phyloP scores from a whole-genome alignment of 1,140 invertebrate genomes.

The Bactericera cockerelli region DNA sequence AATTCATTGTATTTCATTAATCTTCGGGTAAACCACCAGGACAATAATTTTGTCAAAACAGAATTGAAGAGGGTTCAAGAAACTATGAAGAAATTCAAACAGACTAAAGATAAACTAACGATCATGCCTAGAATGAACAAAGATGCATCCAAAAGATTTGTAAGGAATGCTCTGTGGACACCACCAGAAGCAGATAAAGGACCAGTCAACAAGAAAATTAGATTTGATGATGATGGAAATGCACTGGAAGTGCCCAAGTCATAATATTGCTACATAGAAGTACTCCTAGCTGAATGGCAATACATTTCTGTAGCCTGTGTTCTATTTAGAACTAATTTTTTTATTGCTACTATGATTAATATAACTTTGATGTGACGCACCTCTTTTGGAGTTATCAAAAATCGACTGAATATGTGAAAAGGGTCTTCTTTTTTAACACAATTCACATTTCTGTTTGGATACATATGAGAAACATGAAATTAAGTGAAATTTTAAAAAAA shows the following conservation, averaged over 20 bases:
- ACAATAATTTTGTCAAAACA: slow-evolving; percentile 20
- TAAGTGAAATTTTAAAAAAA: too few relatives aligned
- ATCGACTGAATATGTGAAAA: too few relatives aligned
- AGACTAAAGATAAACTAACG: slow-evolving; percentile 35
- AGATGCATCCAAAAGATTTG: slow-evolving; percentile 38
- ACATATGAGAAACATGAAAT: too few relatives aligned
- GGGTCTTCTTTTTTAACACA: too few relatives aligned
- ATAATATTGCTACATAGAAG: too few relatives aligned
- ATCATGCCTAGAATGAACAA: slow-evolving; percentile 37
- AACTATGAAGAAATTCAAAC: slow-evolving; percentile 39
- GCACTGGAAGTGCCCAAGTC: not conserved
- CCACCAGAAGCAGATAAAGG: slow-evolving; percentile 19
- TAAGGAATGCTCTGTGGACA: slow-evolving; percentile 38
- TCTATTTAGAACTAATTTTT: too few relatives aligned
- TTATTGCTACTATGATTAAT: too few relatives aligned
- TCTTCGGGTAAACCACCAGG: slow-evolving; percentile 27
- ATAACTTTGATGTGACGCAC: too few relatives aligned
- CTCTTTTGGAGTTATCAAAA: too few relatives aligned
- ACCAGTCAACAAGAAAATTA: slow-evolving; percentile 12
- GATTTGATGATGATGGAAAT: slow-evolving; percentile 16
- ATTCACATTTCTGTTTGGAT: too few relatives aligned
- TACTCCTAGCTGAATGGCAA: too few relatives aligned
- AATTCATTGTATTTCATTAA: slow-evolving; percentile 1
- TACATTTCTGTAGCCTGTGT: too few relatives aligned
- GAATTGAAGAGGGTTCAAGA: slow-evolving; percentile 38